Evolutionary conservation across 2,888 invertebrate genomes (phyloP).

Genomic region (Drosophila lutescens): DNA sequence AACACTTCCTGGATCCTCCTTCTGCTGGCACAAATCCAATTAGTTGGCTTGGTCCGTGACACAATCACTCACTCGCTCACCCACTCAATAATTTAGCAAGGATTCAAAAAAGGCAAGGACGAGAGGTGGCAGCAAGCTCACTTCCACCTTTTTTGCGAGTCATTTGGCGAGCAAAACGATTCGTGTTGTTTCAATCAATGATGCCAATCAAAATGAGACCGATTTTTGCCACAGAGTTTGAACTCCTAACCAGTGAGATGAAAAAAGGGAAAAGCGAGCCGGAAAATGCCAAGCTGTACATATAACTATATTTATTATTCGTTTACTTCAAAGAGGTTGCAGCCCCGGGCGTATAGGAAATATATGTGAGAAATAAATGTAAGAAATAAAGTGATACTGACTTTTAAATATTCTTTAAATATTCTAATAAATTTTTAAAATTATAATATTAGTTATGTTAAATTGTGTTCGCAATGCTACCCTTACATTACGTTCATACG

Average conservation of each 20-base stretch:
- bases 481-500: no score
- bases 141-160: constrained; percentile 48
- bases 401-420: neutral
- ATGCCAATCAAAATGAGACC: constrained; percentile 79
- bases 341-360: constrained; percentile 13
- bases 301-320: constrained; percentile 24
- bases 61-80: constrained; percentile 61
- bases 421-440: no score
- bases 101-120: constrained; percentile 20
- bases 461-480: no score
- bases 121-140: constrained; percentile 12
- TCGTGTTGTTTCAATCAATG: constrained; percentile 81
- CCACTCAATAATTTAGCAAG: constrained; percentile 56
- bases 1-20: constrained; percentile 67
- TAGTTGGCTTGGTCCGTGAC: constrained; percentile 63
- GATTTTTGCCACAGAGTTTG: constrained; percentile 59
- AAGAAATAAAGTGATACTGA: neutral
- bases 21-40: constrained; percentile 65
- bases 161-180: constrained; percentile 69
- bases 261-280: constrained; percentile 6
- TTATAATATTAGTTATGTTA: no score
- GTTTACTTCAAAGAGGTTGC: constrained; percentile 1
- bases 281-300: constrained; percentile 13
- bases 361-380: neutral
- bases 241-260: constrained; percentile 20